Evolutionary conservation across 2,797 vertebrate species (phyloP).

Genomic region (Gorsachius magnificus): DNA sequence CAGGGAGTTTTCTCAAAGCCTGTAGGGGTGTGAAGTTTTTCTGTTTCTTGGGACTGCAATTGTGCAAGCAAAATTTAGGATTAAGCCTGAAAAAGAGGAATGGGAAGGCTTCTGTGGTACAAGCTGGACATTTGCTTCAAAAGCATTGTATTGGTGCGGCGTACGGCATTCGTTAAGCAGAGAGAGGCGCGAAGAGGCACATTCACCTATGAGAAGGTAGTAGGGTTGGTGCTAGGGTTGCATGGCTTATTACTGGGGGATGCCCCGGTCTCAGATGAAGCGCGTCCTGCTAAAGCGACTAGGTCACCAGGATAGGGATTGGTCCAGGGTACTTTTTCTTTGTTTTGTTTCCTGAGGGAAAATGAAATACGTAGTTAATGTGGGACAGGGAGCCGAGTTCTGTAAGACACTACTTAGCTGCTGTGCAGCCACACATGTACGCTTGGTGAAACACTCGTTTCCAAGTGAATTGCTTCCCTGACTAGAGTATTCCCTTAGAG

Average conservation of each 20-base stretch:
- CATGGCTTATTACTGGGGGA: not conserved
- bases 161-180: not conserved
- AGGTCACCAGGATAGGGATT: not conserved
- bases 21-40: slow-evolving; percentile 50
- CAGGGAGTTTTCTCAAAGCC: slow-evolving; percentile 54
- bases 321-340: slow-evolving; percentile 64
- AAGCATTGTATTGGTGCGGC: slow-evolving; percentile 14
- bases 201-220: not conserved
- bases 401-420: slow-evolving; percentile 53
- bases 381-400: slow-evolving; percentile 6
- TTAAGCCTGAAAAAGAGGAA: slow-evolving; percentile 6
- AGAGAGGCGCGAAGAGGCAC: not conserved
- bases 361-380: not conserved
- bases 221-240: not conserved
- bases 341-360: slow-evolving; percentile 44
- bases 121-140: slow-evolving; percentile 23
- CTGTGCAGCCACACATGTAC: slow-evolving; percentile 51
- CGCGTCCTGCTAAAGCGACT: not conserved
- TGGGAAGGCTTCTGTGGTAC: slow-evolving; percentile 41
- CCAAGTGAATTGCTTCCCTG: slow-evolving; percentile 25
- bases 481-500: slow-evolving; percentile 1
- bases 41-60: slow-evolving; percentile 36
- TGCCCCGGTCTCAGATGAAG: not conserved
- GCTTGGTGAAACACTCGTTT: not conserved
- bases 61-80: slow-evolving; percentile 37